A percentile compares a stretch with the other conserved stretches of the same genome.
Conservation (phyloP, 2,797 vertebrate genomes). For the Pteronotus mesoamericanus region DNA sequence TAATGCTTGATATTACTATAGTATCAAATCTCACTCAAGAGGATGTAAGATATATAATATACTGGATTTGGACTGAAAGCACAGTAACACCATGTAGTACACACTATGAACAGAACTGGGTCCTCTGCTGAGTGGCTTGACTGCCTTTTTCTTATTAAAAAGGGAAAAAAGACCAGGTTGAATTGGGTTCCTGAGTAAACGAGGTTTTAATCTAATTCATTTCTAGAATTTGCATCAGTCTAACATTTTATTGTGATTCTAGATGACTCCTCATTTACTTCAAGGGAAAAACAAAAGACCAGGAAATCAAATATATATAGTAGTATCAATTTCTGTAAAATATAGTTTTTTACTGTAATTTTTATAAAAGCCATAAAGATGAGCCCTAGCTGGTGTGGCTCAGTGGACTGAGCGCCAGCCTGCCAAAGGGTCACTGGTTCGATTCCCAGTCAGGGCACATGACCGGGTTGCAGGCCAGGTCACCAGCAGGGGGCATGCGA, state of each 20-base stretch:
- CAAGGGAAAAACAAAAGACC: background rate
- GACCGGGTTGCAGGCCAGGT: no score
- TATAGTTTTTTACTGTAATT: background rate
- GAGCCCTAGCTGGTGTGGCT: no score
- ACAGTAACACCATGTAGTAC: background rate
- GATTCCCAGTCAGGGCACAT: no score
- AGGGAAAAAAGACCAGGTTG: background rate
- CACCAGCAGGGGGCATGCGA: no score
- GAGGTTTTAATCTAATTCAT: background rate
- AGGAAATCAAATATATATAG: background rate
- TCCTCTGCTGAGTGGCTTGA: background rate
- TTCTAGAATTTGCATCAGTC: constrained; percentile 7
- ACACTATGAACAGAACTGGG: background rate
- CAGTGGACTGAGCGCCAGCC: no score
- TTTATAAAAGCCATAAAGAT: constrained; percentile 18
- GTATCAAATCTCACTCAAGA: background rate
- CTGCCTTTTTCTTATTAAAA: background rate
- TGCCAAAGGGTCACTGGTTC: no score
- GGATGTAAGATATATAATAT: background rate
- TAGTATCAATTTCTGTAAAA: background rate
- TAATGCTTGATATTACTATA: background rate
- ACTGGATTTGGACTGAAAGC: background rate
- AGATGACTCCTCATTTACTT: background rate
- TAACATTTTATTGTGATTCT: constrained; percentile 4
- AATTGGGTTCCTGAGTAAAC: background rate